A percentile compares a stretch with the other conserved stretches of the same genome.
phyloP scores from a whole-genome alignment of 2,113 vertebrate genomes.

The Elaphurus davidianus region DNA sequence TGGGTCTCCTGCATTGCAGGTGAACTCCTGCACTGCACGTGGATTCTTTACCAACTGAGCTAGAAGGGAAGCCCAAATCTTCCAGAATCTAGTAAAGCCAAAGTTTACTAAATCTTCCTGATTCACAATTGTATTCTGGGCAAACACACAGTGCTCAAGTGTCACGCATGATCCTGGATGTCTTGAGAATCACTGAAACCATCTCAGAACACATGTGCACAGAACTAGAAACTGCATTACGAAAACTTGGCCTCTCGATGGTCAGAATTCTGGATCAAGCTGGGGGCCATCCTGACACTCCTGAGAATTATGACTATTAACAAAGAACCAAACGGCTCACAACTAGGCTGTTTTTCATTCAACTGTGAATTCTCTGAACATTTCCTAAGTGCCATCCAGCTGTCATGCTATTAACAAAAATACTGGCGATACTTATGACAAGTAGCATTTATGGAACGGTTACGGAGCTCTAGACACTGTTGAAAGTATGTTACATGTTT shows the following conservation, averaged over 20 bases:
- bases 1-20: not conserved
- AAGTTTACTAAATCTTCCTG: not conserved
- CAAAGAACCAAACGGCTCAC: not conserved
- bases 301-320: not conserved
- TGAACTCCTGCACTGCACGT: rapidly evolving
- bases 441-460: not conserved
- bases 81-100: not conserved
- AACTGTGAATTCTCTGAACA: not conserved
- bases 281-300: not conserved
- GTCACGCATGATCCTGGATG: not conserved
- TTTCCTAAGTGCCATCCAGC: not conserved
- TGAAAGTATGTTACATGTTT: not conserved
- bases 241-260: not conserved
- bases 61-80: not conserved
- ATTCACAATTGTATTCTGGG: not conserved
- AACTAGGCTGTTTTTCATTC: not conserved
- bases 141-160: not conserved
- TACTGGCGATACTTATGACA: not conserved
- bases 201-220: not conserved
- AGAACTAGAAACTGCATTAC: not conserved
- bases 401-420: not conserved
- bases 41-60: not conserved
- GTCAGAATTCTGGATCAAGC: not conserved
- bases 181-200: not conserved
- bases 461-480: not conserved